A percentile compares a stretch with the other conserved stretches of the same genome.
These are phyloP conservation scores for Sander vitreus DNA, from an alignment of 2,113 vertebrate genomes.

Conservation along the genomic window DNA sequence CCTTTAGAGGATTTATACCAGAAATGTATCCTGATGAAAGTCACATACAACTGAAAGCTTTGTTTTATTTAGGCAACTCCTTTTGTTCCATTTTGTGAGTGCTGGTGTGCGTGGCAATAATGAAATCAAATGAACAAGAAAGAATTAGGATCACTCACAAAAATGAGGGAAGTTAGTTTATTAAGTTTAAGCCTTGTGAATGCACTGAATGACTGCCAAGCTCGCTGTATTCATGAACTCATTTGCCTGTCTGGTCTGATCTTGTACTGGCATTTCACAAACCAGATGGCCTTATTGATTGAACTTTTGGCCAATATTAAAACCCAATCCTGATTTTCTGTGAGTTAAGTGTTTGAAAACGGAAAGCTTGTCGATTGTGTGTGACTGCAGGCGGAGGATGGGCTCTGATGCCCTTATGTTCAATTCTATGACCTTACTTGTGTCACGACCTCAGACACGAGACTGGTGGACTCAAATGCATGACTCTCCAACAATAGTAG, in stretches of 20 bases:
- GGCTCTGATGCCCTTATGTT: neutral
- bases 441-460: too few species aligned
- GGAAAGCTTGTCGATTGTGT: neutral
- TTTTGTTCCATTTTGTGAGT: neutral
- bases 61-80: neutral
- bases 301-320: conserved; percentile 19
- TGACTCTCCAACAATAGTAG: too few species aligned
- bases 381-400: neutral
- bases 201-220: neutral
- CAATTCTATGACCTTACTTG: neutral
- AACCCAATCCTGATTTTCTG: conserved; percentile 10
- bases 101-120: neutral
- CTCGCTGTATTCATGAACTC: conserved; percentile 20
- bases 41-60: neutral
- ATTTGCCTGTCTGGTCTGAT: conserved; percentile 29
- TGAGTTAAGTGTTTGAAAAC: neutral
- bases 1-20: neutral
- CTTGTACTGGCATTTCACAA: conserved; percentile 10
- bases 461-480: too few species aligned
- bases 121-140: neutral
- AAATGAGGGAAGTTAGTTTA: neutral
- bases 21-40: neutral
- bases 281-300: conserved; percentile 37
- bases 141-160: neutral
- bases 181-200: conserved; percentile 10